Evolutionary conservation across 30 jellyfish, hydroid and myxozoan genomes (phyloP), one percentile per base, ranked within the genome.

Genomic region (Aurelia sp.): DNA sequence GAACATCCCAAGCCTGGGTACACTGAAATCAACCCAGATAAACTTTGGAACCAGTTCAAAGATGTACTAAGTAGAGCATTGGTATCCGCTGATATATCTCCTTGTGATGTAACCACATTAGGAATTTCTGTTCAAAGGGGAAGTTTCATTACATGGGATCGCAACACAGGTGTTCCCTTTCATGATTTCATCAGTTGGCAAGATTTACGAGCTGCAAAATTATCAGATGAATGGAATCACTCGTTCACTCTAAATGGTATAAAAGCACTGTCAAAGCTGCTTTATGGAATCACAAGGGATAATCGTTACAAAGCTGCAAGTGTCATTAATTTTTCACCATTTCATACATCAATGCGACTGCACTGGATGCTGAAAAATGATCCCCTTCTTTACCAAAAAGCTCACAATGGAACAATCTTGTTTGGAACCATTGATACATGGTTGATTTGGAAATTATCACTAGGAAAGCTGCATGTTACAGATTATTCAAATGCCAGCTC

Each of bases 101-200:
- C 94, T 47, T 1, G 19, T n/a, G 94, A 81, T 52, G 67, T 93
- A 65, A 78, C 92, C 13, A 62, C 97, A 8, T 40, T 93, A 5
- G 98, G 98, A 4, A 72, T 93, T 12, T 79, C 93, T 50, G 82
- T 66, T 4, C 96, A 85, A 67, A 81, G 98, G 18, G 92, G 94
- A n/a, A 93, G 96, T 33, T 76, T 88, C 65, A 78, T 93, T 48
- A 74, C 92, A 13, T 93, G 98, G 98, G 91, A 93, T 65, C 87
- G 96, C 23, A 74, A 81, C 47, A 93, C 96, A n/a, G 97, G 97
- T 4, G 84, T 50, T 21, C 93, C 96, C 16, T 73, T 81, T 59
- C 87, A 82, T 69, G 84, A 93, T 82, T 88, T 88, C 75, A 93
- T 93, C 17, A 90, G 97, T 22, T 93, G 98, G 98, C 98, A 93